Conservation (phyloP, 2,888 invertebrate genomes). For the Cacoxenus indagator region DNA sequence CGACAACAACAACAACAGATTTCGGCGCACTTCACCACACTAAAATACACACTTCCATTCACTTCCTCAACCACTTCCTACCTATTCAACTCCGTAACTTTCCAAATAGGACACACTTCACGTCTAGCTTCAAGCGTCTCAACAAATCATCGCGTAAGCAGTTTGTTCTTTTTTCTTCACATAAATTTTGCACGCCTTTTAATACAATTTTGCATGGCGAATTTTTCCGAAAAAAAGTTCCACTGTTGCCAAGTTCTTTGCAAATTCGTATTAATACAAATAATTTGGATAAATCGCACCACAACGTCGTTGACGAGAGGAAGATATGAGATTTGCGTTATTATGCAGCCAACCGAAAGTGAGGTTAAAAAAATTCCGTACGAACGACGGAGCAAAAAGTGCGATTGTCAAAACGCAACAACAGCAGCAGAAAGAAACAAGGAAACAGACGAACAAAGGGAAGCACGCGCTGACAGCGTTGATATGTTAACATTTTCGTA, state of each 20-base stretch:
- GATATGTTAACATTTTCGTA: too few relatives aligned
- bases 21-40: too few relatives aligned
- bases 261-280: conserved; percentile 30
- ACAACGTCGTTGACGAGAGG: conserved; percentile 39
- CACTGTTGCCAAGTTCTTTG: conserved; percentile 2
- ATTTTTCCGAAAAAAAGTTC: neutral
- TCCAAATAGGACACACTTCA: neutral
- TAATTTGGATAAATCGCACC: conserved; percentile 32
- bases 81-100: neutral
- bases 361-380: conserved; percentile 52
- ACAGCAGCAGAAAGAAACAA: conserved; percentile 38
- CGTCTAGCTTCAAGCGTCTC: neutral
- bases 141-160: too few relatives aligned
- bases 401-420: neutral
- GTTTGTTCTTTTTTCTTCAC: conserved; percentile 31
- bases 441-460: conserved; percentile 44
- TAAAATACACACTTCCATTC: too few relatives aligned
- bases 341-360: conserved; percentile 54
- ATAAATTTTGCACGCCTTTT: conserved; percentile 38
- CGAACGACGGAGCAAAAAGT: conserved; percentile 24
- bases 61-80: neutral
- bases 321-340: conserved; percentile 36
- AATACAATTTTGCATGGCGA: conserved; percentile 36
- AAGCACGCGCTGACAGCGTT: conserved; percentile 42
- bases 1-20: neutral